Evolutionary conservation across 1,140 invertebrate genomes (phyloP), one percentile per base, ranked within the genome.

Genomic region (Drosophila ercepeae): DNA sequence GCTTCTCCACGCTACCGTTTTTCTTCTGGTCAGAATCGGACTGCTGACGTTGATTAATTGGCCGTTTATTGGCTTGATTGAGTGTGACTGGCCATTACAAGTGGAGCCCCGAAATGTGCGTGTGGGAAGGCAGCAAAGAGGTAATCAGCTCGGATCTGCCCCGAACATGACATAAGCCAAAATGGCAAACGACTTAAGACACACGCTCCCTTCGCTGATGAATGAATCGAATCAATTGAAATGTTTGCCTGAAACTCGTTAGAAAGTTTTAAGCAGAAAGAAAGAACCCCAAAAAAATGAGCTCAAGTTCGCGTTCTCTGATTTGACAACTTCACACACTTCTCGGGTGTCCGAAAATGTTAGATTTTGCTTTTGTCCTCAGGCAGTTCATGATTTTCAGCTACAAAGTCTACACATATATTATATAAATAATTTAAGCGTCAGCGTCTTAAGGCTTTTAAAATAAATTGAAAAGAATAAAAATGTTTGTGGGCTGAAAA

Each of bases 121-220:
- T 72, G 69, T 71, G 67, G 64, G 68, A 51, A 68, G 57, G 21
- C 18, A 49, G 75, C 45, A 51, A 60, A 54, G 39, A 60, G 68
- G 54, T 73, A 52, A 81, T 65, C 64, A 67, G 64, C 60, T 67
- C 64, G 60, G 41, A 64, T 61, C 57, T 29, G 59, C 9, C 57
- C 13, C 39, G 54, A 78, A 86, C 81, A 86, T 75, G 79, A 84
- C 79, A 83, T 86, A 83, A 86, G 79, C 78, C 76, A 50, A 75
- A 78, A 84, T 67, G 59, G 42, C 52, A 50, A 75, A 72, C 52
- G 76, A 69, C 76, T 78, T 78, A 75, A 60, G 45, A 29, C 58
- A 23, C 68, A 68, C 55, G 42, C 48, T 18, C 34, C 34, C 27
- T 13, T 53, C 39, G 25, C 58, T 41, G 50, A 57, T 53, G 63